Base-by-base conservation (phyloP, 2,113 vertebrate genomes). In the Pterophyllum scalare region DNA sequence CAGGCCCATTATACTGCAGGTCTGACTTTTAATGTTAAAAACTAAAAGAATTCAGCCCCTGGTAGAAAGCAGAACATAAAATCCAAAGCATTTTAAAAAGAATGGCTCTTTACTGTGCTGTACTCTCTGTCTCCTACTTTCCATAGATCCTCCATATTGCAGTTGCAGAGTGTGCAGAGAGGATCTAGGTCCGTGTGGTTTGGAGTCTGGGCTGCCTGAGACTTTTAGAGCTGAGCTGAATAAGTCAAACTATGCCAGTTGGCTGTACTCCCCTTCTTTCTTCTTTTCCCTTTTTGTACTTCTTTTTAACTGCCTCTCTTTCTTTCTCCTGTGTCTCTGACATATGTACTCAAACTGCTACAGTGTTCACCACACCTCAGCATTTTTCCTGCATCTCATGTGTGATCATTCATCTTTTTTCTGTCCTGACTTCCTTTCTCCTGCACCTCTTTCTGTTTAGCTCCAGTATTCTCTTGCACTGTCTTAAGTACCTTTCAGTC, bases 1-100 rank as follows among this genome's bases (percentile, higher is more conserved):
- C 92, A 96, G 92, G 96, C 96, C 98, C 98, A 99, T 99, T 93
- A 96, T 96, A 94, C 67, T 77, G 49, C 13, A 80, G 94, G 93
- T 96, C 79, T 85, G 62, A 28, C 54, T 88, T 91, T 94, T 92
- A 86, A 92, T 83, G 89, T 93, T 92, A 91, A 70, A 75, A 40
- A 83, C 20, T 22, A 65, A 79, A 38, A 65, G 77, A 85, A 91
- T 92, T 87, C 62, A 80, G 70, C 56, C 13, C 9, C n/a, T 62
- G 56, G 82, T 80, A n/a, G 43, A 19, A 80, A 58, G 82, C 54
- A 62, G 75, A 82, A 64, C 24, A 79, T 12, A 84, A 46, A 67
- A 79, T 72, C 22, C 79, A 87, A 40, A 46, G 76, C 74, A 87
- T 80, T 92, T 74, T 89, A 57, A 93, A 28, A 95, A 81, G 57